Evolutionary conservation across 2,113 vertebrate species (phyloP), one percentile per base, ranked within the genome.

Genomic region (Thryonomys swinderianus): DNA sequence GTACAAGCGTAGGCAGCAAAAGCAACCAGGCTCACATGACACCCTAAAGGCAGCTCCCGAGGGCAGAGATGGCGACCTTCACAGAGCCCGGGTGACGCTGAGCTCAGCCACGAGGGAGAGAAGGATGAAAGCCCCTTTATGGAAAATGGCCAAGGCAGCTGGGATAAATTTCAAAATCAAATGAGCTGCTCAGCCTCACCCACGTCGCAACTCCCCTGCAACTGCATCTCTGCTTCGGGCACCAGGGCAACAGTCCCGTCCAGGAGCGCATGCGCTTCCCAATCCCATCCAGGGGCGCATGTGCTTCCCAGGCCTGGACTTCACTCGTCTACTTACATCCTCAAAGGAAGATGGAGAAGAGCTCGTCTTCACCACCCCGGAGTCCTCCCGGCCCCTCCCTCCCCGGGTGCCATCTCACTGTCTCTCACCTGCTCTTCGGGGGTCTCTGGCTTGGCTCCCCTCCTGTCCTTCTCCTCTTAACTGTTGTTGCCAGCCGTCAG

Each of bases 141-240:
- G 30, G 64, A 90, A 88, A 92, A 73, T 3, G 51, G 51, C 37
- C 73, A 92, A 88, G 51, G 34, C 14, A 42, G 4, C 42, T 84
- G 32, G 27, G 90, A 88, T 5, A 62, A 86, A 88, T 27, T 23
- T 94, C 53, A 86, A 92, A 95, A 76, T 40, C 88, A 88, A 94
- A 93, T 21, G 25, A 94, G 88, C 8, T 27, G 34, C 53, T 96
- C 84, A 16, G 11, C 20, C 48, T 84, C 87, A 80, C 88, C 80
- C 69, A 83, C 73, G 45, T 1, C 71, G 14, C n/a, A 73, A 53
- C 4, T 42, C 23, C 9, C 13, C 42, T 32, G 11, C 3, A 55
- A 9, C 40, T 10, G 10, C 42, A n/a, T 11, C 11, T 66, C 27
- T 78, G 76, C 37, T 93, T 64, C 57, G n/a, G 30, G 34, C 21